A percentile compares a stretch with the other conserved stretches of the same genome.
phyloP scores from a whole-genome alignment of 2,797 vertebrate genomes.

The Spinus pinus region DNA sequence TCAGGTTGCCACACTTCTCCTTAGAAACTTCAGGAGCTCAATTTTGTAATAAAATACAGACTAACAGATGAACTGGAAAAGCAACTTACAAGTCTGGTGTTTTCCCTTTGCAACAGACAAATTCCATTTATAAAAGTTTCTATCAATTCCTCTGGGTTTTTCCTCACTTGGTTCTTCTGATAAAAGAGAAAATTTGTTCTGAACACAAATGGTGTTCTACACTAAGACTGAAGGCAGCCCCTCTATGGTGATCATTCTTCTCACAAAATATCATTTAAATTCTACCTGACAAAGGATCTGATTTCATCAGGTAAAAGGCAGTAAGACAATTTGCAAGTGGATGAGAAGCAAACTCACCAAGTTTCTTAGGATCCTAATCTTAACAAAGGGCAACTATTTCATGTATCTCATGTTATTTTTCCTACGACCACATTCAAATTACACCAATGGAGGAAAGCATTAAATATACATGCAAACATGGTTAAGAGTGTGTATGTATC shows the following conservation, averaged over 20 bases:
- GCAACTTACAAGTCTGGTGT: rapidly evolving
- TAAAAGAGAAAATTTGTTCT: neutral
- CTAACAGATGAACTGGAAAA: neutral
- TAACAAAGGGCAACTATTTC: neutral
- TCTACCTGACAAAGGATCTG: neutral
- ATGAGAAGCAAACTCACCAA: neutral
- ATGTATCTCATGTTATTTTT: neutral
- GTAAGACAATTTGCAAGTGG: neutral
- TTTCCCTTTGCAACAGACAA: neutral
- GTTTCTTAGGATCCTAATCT: neutral
- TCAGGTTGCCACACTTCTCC: neutral
- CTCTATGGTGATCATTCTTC: neutral
- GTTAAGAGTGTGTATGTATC: neutral
- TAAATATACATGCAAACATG: neutral
- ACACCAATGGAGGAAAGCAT: neutral
- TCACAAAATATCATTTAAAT: neutral
- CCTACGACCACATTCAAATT: neutral
- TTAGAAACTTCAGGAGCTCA: neutral
- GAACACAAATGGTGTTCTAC: neutral
- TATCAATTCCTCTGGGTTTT: neutral
- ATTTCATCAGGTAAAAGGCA: neutral
- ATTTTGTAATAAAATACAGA: neutral
- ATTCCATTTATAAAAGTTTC: neutral
- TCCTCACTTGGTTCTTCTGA: neutral
- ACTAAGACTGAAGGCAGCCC: neutral